Evolutionary conservation across 1,140 invertebrate genomes (phyloP).

Genomic region (Drosophila murphyi): DNA sequence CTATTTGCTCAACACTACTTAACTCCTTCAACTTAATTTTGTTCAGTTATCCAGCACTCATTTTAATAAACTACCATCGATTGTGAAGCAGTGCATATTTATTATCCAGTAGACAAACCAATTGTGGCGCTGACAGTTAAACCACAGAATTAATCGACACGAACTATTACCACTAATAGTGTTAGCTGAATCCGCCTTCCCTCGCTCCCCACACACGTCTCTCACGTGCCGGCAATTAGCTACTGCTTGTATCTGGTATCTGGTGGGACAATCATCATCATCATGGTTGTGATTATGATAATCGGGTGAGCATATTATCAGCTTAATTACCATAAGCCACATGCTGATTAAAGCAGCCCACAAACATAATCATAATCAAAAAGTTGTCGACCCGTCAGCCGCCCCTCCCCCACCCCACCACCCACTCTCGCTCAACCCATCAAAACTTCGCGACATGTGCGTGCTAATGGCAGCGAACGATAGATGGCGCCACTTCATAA

Average conservation of each 20-base stretch:
- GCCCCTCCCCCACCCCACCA: not conserved
- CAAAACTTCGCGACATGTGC: slow-evolving; percentile 9
- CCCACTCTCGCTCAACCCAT: not conserved
- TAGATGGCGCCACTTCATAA: slow-evolving; percentile 51
- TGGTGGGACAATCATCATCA: slow-evolving; percentile 13
- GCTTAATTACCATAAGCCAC: slow-evolving; percentile 49
- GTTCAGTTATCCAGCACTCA: too few species aligned
- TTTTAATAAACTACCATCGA: not conserved
- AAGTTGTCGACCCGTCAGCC: slow-evolving; percentile 43
- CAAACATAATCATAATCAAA: slow-evolving; percentile 50
- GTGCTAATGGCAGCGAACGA: slow-evolving; percentile 31
- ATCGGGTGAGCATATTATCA: slow-evolving; percentile 38
- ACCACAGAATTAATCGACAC: slow-evolving; percentile 28
- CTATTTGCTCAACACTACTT: too few species aligned
- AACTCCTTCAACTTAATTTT: too few species aligned
- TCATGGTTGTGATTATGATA: slow-evolving; percentile 30
- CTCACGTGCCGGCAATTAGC: not conserved
- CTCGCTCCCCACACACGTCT: not conserved
- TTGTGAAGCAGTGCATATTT: not conserved
- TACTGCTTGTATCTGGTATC: too few species aligned
- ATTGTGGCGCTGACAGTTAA: slow-evolving; percentile 7
- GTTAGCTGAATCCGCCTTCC: not conserved
- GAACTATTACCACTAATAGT: slow-evolving; percentile 19
- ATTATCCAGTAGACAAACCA: slow-evolving; percentile 6
- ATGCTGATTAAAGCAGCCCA: slow-evolving; percentile 41